Percentiles rank a stretch among this genome's conserved stretches.
These are phyloP conservation scores for Lycodopsis pacificus DNA, from an alignment of 2,797 vertebrate species.

Conservation along the genomic window DNA sequence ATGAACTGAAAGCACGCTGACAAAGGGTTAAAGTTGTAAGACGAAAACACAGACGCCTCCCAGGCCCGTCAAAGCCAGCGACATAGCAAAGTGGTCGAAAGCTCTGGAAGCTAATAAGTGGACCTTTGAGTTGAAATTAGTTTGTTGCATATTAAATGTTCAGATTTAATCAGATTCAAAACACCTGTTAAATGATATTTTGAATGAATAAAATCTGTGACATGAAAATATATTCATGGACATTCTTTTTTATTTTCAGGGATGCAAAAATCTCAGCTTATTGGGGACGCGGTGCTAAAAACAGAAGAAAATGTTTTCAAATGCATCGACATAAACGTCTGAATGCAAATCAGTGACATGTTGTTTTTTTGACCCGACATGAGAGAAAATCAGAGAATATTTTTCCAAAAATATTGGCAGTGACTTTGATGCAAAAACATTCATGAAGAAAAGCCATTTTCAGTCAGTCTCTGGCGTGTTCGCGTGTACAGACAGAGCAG, in stretches of 20 bases:
- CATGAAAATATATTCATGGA: not conserved
- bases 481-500: slow-evolving; percentile 8
- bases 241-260: not conserved
- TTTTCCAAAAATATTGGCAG: not conserved
- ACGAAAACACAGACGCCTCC: too few species aligned
- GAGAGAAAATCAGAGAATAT: not conserved
- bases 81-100: too few species aligned
- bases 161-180: not conserved
- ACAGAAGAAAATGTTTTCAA: not conserved
- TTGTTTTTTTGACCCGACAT: not conserved
- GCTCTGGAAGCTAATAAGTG: too few species aligned
- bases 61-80: too few species aligned
- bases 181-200: not conserved
- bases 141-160: not conserved
- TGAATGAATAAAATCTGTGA: not conserved
- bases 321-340: not conserved
- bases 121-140: too few species aligned
- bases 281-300: not conserved
- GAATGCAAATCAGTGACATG: not conserved
- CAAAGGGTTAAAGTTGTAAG: too few species aligned
- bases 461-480: not conserved
- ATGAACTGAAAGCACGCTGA: too few species aligned
- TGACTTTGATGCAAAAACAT: not conserved
- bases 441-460: slow-evolving; percentile 2
- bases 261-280: not conserved